These are phyloP conservation scores for Ispidina picta DNA, from an alignment of 2,797 vertebrate genomes.

Conservation along the genomic window DNA sequence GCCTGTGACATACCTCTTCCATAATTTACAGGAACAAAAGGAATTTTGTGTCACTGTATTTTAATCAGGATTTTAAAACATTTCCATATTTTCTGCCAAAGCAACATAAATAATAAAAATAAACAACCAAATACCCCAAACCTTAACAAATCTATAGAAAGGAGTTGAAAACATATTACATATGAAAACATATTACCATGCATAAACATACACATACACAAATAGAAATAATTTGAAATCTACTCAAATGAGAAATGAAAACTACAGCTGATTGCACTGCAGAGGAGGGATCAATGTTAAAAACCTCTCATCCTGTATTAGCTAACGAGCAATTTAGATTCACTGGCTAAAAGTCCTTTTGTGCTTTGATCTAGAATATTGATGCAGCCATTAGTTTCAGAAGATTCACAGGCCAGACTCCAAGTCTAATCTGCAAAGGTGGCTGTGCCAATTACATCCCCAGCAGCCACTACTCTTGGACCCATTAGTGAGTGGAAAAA, in stretches of 20 bases:
- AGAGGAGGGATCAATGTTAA: background rate
- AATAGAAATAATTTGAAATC: background rate
- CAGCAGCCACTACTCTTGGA: background rate
- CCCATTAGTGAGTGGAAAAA: background rate
- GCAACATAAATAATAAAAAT: background rate
- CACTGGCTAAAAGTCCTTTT: background rate
- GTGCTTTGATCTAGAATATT: constrained; percentile 13
- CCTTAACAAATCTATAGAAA: background rate
- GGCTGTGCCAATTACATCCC: background rate
- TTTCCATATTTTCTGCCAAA: rapidly evolving
- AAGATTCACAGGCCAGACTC: background rate
- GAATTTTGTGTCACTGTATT: background rate
- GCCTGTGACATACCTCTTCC: background rate
- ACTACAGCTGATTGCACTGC: background rate
- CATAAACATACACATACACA: background rate
- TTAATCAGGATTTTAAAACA: background rate
- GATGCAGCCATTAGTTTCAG: background rate
- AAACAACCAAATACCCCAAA: background rate
- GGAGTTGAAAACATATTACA: background rate
- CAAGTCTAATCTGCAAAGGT: background rate
- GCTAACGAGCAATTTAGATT: constrained; percentile 19
- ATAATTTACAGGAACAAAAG: background rate
- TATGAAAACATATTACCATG: background rate
- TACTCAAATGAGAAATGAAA: background rate
- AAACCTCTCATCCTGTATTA: background rate